Evolutionary conservation across 2,888 invertebrate species (phyloP), one percentile per base, ranked within the genome.

Genomic region (Ceratothoa steindachneri): DNA sequence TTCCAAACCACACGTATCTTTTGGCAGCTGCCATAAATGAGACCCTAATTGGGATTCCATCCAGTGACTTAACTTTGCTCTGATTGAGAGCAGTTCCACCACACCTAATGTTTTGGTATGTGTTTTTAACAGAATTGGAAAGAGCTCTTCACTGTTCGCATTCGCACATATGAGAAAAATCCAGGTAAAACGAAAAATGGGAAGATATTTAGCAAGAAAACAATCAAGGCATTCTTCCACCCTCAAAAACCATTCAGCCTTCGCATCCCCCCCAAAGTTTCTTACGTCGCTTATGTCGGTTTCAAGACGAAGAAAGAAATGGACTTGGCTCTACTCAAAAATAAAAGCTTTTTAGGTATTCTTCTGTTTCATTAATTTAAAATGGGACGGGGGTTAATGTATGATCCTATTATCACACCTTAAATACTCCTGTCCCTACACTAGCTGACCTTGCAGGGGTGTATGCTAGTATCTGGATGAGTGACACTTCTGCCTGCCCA

Each of bases 241-340:
- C 93, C 94, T 0, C 82, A 93, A 4, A 90, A 90, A 80, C 89
- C 91, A 0, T 90, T 88, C 82, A 91, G 93, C 2, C 90, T 97
- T 72, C 87, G 94, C 77, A 85, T 95, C 60, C 93, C 95, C 0
- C 88, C 85, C 75, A 89, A 90, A 81, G 87, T 91, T 1, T 89
- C 90, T 82, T 93, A 95, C 4, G 91, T 95, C 82, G 95, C 94
- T 53, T 96, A 91, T 86, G 91, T 93, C n/a, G 94, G 94, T 1
- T 96, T 97, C 82, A 89, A 90, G 84, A 90, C 89, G 2, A 92
- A 95, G 82, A 90, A 89, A 78, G 91, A 92, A 80, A 87, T 91
- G 82, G 90, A 90, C 30, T 90, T 91, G 82, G 95, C 93, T 1
- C 86, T 96, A 81, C 85, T 87, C 67, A 95, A 94, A 84, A 89